Conservation (phyloP, 2,797 vertebrate species). For the Mormyrops attenuatus region DNA sequence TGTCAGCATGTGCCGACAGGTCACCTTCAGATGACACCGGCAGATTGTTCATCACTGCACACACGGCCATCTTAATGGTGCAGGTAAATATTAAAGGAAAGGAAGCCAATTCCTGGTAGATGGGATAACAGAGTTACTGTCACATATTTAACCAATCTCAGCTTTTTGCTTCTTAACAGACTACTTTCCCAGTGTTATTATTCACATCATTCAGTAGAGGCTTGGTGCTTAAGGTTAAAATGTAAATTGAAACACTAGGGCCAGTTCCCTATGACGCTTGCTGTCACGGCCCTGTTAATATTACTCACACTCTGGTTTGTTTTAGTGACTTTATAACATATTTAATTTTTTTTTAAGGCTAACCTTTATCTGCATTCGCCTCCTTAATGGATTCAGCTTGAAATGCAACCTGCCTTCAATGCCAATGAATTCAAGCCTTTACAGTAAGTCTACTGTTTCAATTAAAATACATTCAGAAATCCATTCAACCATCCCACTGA, state of each 20-base stretch:
- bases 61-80: conserved; percentile 98
- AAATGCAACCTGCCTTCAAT: conserved; percentile 31
- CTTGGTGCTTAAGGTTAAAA: conserved; percentile 63
- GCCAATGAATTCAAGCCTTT: background rate
- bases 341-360: conserved; percentile 30
- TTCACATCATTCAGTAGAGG: conserved; percentile 46
- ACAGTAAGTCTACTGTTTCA: background rate
- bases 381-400: conserved; percentile 39
- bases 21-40: conserved; percentile 99
- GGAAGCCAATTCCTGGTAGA: conserved; percentile 99
- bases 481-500: background rate
- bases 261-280: conserved; percentile 61
- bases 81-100: conserved; percentile 99
- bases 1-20: conserved; percentile 99
- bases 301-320: conserved; percentile 43
- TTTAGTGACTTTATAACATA: conserved; percentile 39
- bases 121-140: conserved; percentile 78
- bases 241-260: conserved; percentile 53
- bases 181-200: conserved; percentile 47
- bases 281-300: conserved; percentile 44
- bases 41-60: conserved; percentile 99
- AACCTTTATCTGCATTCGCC: conserved; percentile 38
- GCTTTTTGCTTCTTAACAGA: conserved; percentile 52
- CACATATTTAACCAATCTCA: conserved; percentile 90
- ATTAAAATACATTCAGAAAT: background rate